Conservation (phyloP, 2,797 vertebrate genomes). For the Macropus fuliginosus region DNA sequence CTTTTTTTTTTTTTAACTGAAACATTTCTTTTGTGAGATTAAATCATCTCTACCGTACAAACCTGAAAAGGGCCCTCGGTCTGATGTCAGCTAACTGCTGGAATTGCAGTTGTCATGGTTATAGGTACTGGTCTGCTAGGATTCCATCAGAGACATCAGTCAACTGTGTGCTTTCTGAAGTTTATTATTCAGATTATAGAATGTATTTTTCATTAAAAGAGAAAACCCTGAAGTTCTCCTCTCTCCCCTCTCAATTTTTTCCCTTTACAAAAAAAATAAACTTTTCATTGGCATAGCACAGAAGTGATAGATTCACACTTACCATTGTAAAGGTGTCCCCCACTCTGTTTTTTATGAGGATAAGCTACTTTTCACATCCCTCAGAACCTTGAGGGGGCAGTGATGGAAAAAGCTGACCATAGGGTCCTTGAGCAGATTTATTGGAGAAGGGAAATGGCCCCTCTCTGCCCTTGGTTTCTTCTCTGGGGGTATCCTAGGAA, state of each 20-base stretch:
- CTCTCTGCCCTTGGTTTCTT: not conserved
- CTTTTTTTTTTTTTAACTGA: not conserved
- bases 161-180: constrained; percentile 29
- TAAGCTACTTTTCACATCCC: constrained; percentile 14
- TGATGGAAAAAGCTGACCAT: not conserved
- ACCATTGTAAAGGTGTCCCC: constrained; percentile 40
- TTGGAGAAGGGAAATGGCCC: not conserved
- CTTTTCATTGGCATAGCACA: constrained; percentile 39
- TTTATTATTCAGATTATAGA: constrained; percentile 9
- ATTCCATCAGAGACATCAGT: constrained; percentile 13
- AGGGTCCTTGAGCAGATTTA: not conserved
- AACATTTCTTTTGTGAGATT: constrained; percentile 42
- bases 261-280: not conserved
- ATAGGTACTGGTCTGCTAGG: not conserved
- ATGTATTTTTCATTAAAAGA: constrained; percentile 29
- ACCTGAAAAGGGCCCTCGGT: not conserved
- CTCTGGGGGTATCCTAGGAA: not conserved
- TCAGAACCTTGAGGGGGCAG: not conserved
- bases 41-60: constrained; percentile 6
- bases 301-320: constrained; percentile 25
- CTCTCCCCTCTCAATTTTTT: not conserved
- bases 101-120: constrained; percentile 21
- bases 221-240: not conserved
- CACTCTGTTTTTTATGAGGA: constrained; percentile 64
- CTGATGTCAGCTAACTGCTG: constrained; percentile 23